Conservation (phyloP, 1,140 invertebrate species). For the Diprion similis region DNA sequence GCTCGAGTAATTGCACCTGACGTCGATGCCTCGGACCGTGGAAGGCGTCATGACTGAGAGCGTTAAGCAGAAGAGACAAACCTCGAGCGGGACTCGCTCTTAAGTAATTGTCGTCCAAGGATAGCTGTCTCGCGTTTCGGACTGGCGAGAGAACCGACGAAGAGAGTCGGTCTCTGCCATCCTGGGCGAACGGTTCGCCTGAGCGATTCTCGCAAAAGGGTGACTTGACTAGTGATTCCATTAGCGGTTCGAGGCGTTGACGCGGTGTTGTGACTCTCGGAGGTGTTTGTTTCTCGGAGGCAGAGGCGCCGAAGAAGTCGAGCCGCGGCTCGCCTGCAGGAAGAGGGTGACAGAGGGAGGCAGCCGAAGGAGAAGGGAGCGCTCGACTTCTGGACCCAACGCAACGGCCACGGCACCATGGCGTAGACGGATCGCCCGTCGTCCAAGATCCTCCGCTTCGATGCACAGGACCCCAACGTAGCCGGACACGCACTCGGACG, state of each 20-base stretch:
- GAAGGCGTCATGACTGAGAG: no score
- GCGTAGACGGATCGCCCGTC: slow-evolving; percentile 39
- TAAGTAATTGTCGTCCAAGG: slow-evolving; percentile 3
- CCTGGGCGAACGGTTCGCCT: not conserved
- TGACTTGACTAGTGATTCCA: slow-evolving; percentile 3
- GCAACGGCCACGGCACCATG: no score
- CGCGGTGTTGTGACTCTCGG: not conserved
- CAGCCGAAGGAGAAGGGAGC: slow-evolving; percentile 9
- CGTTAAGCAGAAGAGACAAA: not conserved
- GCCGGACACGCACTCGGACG: not conserved
- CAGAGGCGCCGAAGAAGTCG: not conserved
- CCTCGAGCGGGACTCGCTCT: not conserved
- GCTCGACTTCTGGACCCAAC: slow-evolving; percentile 18
- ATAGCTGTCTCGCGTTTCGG: not conserved
- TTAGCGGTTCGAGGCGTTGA: not conserved
- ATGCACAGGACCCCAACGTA: slow-evolving; percentile 30
- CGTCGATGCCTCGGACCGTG: no score
- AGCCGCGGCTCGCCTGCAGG: not conserved
- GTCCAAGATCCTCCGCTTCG: slow-evolving; percentile 41
- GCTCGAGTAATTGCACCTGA: no score
- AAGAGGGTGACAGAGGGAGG: slow-evolving; percentile 16
- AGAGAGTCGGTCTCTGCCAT: not conserved
- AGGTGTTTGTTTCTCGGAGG: slow-evolving; percentile 2
- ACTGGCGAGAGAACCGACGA: not conserved
- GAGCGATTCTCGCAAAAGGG: not conserved